Evolutionary conservation across 2,888 invertebrate genomes (phyloP).

Genomic region (Ptychoptera albimana): DNA sequence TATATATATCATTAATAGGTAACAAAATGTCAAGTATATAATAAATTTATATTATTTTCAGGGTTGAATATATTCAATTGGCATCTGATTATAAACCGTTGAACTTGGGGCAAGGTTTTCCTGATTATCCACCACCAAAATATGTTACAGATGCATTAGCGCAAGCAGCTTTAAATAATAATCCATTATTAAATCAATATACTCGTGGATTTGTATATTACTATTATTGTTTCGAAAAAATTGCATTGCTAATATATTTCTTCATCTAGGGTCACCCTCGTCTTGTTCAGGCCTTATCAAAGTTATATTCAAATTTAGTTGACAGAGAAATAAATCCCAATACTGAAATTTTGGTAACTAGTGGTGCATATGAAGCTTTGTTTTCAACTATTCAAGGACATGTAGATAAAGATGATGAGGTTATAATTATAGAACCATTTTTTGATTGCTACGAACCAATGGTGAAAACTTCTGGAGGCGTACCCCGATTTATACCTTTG

Average conservation of each 20-base stretch:
- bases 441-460: constrained; percentile 98
- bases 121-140: constrained; percentile 76
- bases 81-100: constrained; percentile 72
- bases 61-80: constrained; percentile 84
- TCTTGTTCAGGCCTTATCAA: constrained; percentile 66
- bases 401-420: constrained; percentile 75
- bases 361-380: constrained; percentile 90
- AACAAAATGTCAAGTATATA: too few relatives aligned
- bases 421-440: constrained; percentile 94
- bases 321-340: constrained; percentile 63
- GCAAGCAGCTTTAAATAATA: constrained; percentile 45
- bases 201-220: constrained; percentile 86
- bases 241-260: background rate
- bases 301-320: constrained; percentile 68
- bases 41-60: constrained; percentile 23
- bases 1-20: too few relatives aligned
- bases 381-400: constrained; percentile 74
- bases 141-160: constrained; percentile 65
- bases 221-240: too few relatives aligned
- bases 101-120: constrained; percentile 92
- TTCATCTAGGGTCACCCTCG: constrained; percentile 69
- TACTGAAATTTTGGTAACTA: constrained; percentile 75
- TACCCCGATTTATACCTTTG: constrained; percentile 73
- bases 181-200: constrained; percentile 77
- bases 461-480: constrained; percentile 76